Conservation (phyloP, 2,888 invertebrate genomes). For the Nemapogon koenigi region DNA sequence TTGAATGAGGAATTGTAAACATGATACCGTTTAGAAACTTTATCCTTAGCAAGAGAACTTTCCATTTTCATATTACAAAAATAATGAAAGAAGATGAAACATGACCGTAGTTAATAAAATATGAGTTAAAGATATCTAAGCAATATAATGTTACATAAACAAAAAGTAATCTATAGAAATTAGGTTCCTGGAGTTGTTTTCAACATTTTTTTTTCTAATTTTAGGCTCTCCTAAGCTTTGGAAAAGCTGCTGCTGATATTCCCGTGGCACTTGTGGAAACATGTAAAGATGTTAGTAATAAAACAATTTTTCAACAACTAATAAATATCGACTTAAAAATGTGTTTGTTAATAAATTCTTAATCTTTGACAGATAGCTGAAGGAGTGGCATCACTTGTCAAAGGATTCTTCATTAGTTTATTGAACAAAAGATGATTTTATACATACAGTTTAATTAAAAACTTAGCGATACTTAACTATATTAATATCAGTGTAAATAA, state of each 20-base stretch:
- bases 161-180: too few species aligned
- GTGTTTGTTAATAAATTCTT: not conserved
- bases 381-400: conserved; percentile 6
- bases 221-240: conserved; percentile 32
- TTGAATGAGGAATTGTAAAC: too few species aligned
- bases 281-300: conserved; percentile 33
- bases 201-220: conserved; percentile 11
- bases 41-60: too few species aligned
- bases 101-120: too few species aligned
- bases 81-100: too few species aligned
- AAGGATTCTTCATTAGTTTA: conserved; percentile 8
- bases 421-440: conserved; percentile 2
- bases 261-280: conserved; percentile 35
- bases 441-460: not conserved
- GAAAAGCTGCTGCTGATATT: conserved; percentile 34
- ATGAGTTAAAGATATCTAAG: not conserved
- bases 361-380: conserved; percentile 2
- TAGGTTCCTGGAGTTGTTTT: not conserved
- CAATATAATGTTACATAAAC: not conserved
- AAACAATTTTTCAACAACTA: not conserved
- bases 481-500: too few species aligned
- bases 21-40: too few species aligned
- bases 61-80: too few species aligned
- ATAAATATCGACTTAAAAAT: not conserved
- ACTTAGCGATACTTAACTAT: too few species aligned